phyloP scores from a whole-genome alignment of 1,140 invertebrate genomes.

The Lycorma delicatula region DNA sequence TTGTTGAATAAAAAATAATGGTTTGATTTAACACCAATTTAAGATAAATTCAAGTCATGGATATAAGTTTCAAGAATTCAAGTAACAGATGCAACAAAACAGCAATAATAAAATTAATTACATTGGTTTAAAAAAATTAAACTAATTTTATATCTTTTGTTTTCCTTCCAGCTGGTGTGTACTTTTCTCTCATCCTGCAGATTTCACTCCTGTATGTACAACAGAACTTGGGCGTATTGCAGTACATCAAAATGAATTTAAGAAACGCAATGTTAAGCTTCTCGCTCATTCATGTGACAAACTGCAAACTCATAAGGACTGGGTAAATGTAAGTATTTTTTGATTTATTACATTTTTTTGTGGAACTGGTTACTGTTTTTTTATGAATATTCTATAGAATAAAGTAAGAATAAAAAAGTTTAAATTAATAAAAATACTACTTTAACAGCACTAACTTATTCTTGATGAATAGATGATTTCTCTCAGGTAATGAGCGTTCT shows the following conservation, averaged over 20 bases:
- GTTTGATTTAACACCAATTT: too few relatives aligned
- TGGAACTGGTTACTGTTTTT: slow-evolving; percentile 19
- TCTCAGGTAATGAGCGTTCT: too few relatives aligned
- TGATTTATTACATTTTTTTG: too few relatives aligned
- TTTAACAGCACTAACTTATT: slow-evolving; percentile 16
- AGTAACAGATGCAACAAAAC: too few relatives aligned
- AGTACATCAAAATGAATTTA: slow-evolving; percentile 63
- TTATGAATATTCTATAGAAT: neutral
- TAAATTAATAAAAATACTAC: slow-evolving; percentile 10
- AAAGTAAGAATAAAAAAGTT: slow-evolving; percentile 15
- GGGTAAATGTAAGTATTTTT: slow-evolving; percentile 58
- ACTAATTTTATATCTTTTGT: too few relatives aligned
- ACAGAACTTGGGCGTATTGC: slow-evolving; percentile 79
- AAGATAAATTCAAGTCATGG: too few relatives aligned
- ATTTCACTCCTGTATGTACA: slow-evolving; percentile 91
- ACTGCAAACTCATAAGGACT: slow-evolving; percentile 65
- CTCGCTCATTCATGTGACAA: slow-evolving; percentile 82
- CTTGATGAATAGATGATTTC: too few relatives aligned
- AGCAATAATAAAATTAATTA: too few relatives aligned
- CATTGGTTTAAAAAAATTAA: too few relatives aligned
- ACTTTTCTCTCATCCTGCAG: slow-evolving; percentile 85
- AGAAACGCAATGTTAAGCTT: slow-evolving; percentile 70
- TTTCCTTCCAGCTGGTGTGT: slow-evolving; percentile 86
- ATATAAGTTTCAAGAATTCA: too few relatives aligned
- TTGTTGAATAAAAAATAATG: too few relatives aligned